Conservation (phyloP, 2,888 invertebrate species). For the Lottia gigantea region DNA sequence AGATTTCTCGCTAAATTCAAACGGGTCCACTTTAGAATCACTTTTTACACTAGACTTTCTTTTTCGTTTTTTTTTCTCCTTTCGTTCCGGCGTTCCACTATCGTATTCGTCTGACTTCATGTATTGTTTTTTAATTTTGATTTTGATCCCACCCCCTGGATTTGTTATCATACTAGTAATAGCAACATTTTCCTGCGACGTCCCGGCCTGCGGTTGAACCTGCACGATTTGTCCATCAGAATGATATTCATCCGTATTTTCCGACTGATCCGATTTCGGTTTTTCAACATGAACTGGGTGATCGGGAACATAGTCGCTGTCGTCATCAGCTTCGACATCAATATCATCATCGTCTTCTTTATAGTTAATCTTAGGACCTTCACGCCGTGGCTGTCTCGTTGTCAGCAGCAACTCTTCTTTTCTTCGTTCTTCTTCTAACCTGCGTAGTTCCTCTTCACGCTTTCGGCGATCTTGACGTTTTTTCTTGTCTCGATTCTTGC, state of each 20-base stretch:
- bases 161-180: conserved; percentile 55
- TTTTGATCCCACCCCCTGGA: conserved; percentile 65
- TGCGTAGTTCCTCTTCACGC: neutral
- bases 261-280: neutral
- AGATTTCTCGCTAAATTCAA: conserved; percentile 38
- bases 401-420: conserved; percentile 8
- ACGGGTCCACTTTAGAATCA: conserved; percentile 28
- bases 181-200: conserved; percentile 25
- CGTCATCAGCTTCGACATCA: conserved; percentile 18
- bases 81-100: conserved; percentile 16
- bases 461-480: conserved; percentile 7
- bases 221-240: conserved; percentile 1
- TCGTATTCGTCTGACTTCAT: conserved; percentile 17
- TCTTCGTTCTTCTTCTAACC: conserved; percentile 10
- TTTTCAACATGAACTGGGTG: neutral
- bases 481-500: conserved; percentile 21
- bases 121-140: conserved; percentile 59
- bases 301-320: conserved; percentile 1
- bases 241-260: neutral
- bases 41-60: conserved; percentile 13
- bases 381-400: conserved; percentile 22
- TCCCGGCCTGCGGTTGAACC: conserved; percentile 14
- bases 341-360: conserved; percentile 31
- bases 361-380: conserved; percentile 23
- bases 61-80: conserved; percentile 30